These are phyloP conservation scores for Embidobia sp. DNA, from an alignment of 2,888 invertebrate species.

Conservation along the genomic window DNA sequence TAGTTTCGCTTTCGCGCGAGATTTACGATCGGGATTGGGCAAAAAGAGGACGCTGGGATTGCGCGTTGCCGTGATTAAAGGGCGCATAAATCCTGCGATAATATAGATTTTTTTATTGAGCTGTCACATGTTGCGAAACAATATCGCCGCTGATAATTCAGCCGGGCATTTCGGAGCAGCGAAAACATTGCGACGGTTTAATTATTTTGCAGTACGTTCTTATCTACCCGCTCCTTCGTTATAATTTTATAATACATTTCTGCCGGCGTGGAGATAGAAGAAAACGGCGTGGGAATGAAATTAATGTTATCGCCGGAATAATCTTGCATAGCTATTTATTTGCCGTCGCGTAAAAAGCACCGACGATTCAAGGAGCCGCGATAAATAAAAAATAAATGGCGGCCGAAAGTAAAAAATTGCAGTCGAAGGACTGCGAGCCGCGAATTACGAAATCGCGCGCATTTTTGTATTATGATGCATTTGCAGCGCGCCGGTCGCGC, in stretches of 20 bases:
- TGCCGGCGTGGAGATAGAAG: slow-evolving; percentile 50
- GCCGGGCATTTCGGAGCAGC: slow-evolving; percentile 21
- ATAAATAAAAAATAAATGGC: slow-evolving; percentile 35
- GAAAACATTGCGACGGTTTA: slow-evolving; percentile 44
- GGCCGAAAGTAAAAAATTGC: slow-evolving; percentile 17
- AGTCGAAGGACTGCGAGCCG: not conserved
- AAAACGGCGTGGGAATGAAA: slow-evolving; percentile 53
- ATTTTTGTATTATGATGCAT: slow-evolving; percentile 4
- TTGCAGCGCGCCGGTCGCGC: slow-evolving; percentile 5
- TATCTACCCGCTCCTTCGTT: slow-evolving; percentile 50
- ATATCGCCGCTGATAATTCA: slow-evolving; percentile 43
- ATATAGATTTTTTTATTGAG: slow-evolving; percentile 46
- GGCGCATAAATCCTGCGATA: slow-evolving; percentile 21
- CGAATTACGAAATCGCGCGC: slow-evolving; percentile 14
- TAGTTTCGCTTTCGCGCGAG: slow-evolving; percentile 12
- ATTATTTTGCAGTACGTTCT: slow-evolving; percentile 57
- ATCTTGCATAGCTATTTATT: slow-evolving; percentile 64
- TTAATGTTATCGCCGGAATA: slow-evolving; percentile 61
- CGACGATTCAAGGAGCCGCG: slow-evolving; percentile 21
- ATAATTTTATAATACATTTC: slow-evolving; percentile 64
- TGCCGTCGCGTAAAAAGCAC: not conserved
- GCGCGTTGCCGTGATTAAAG: no score
- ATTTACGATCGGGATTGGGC: no score
- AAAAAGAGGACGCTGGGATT: no score
- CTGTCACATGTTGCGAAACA: slow-evolving; percentile 40